Percentiles rank a stretch among this genome's conserved stretches.
These are phyloP conservation scores for Telmatochromis sp. DNA, from an alignment of 2,113 vertebrate species.

Conservation along the genomic window DNA sequence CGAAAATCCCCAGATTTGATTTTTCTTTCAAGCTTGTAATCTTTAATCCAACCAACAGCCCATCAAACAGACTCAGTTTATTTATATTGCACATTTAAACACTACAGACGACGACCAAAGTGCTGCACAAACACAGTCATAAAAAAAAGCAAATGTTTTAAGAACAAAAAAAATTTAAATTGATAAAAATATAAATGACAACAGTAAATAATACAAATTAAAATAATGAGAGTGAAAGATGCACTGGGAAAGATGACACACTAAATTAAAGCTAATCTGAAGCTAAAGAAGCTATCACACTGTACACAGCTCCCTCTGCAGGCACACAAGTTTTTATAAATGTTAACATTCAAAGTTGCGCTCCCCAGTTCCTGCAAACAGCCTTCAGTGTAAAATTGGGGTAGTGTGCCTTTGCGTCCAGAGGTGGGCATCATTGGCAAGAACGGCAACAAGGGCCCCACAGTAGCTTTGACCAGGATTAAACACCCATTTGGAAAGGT, in stretches of 20 bases:
- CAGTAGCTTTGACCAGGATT: slow-evolving; percentile 52
- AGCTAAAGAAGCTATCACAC: neutral
- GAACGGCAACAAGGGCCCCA: neutral
- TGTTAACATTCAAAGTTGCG: neutral
- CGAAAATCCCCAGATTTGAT: fast-evolving
- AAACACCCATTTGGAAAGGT: slow-evolving; percentile 57
- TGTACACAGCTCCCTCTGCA: neutral
- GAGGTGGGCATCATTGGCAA: slow-evolving; percentile 4
- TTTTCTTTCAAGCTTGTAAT: neutral
- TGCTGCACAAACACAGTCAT: neutral
- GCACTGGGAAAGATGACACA: neutral
- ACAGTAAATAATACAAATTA: neutral
- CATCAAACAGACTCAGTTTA: fast-evolving
- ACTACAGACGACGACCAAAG: neutral
- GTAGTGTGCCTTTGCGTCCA: slow-evolving; percentile 5
- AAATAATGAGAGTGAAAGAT: neutral
- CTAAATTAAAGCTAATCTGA: neutral
- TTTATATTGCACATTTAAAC: neutral
- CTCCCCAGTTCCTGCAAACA: neutral
- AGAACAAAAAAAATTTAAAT: fast-evolving
- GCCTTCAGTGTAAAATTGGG: neutral
- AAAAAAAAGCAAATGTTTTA: neutral
- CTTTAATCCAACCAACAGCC: neutral
- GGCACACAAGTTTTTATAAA: neutral
- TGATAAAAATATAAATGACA: neutral